phyloP scores from a whole-genome alignment of 1,140 invertebrate species.

The Leptopilina clavipes region DNA sequence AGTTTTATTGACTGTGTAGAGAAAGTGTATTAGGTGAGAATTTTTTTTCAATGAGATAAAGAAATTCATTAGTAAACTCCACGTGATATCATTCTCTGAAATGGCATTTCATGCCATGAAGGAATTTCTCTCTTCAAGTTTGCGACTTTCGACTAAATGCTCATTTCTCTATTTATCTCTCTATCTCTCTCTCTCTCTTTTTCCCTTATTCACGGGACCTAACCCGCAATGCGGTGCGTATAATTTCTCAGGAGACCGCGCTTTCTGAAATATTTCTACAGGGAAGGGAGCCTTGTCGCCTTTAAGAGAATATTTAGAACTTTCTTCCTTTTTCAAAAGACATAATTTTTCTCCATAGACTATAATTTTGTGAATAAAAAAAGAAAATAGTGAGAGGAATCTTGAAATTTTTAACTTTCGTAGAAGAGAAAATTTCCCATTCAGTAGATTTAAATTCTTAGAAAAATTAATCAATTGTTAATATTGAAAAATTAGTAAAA shows the following conservation, averaged over 20 bases:
- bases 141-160: conserved; percentile 3
- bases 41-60: background rate
- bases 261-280: conserved; percentile 8
- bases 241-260: background rate
- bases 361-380: background rate
- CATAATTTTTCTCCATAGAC: background rate
- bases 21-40: background rate
- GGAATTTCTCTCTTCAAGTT: conserved; percentile 9
- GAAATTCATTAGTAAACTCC: background rate
- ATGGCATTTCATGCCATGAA: background rate
- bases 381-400: too few relatives aligned
- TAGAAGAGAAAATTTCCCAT: too few relatives aligned
- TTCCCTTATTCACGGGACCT: background rate
- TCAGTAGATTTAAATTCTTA: too few relatives aligned
- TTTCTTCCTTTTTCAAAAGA: background rate
- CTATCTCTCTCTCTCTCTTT: background rate
- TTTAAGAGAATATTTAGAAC: conserved; percentile 20
- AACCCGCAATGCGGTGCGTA: conserved; percentile 24
- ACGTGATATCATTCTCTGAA: background rate
- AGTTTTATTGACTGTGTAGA: too few relatives aligned
- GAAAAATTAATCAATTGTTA: too few relatives aligned
- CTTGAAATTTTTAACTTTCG: too few relatives aligned
- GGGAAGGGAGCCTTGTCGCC: background rate
- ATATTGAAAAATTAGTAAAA: too few relatives aligned
- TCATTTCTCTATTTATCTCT: background rate